Base-by-base conservation (phyloP, 2,113 vertebrate genomes). In the Dunckerocampus dactyliophorus region DNA sequence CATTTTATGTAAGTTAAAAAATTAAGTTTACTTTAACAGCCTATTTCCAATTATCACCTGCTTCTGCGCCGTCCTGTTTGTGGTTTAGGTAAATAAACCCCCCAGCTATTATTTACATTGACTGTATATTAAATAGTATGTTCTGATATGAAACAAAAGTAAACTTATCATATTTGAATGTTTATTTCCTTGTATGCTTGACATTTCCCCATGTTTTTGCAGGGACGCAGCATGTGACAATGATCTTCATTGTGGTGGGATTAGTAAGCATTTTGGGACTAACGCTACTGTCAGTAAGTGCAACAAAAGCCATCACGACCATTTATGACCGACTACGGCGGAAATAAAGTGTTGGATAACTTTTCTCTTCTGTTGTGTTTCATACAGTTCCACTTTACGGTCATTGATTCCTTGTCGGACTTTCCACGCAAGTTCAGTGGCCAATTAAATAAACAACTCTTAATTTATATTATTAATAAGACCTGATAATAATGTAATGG, bases 241-340 rank as follows among this genome's bases (percentile, higher is more conserved):
- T 78, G 46, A 50, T 87, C 47, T 8, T 20, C 20, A 46, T 84
- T 22, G 66, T 83, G 31, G 80, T 69, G 0, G 83, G 85, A 43
- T 48, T 52, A 11, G 66, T 85, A 3, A 77, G 83, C 19, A 42
- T 86, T 24, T 22, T 85, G 56, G 59, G 66, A 21, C 1, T 87
- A 6, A 73, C 66, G 0, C 2, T 88, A 2, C 64, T 90, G 45
- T 77, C 22, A 19, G 52, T 85, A 45, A 67, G 57, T 20, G 71
- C 73, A 50, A 21, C 59, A n/a, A 87, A 87, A 69, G 73, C 80
- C 6, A 67, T 86, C 10, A 74, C 86, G 74, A 39, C 16, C 22
- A 84, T 80, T 13, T 79, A 76, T 49, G 69, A 83, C 47, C 54
- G n/a, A 14, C 57, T 63, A 4, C 54, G 22, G 7, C 47, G 8